A percentile compares a stretch with the other conserved stretches of the same genome.
Evolutionary conservation across 2,113 vertebrate species (phyloP).

Genomic region (Peucedramus taeniatus): DNA sequence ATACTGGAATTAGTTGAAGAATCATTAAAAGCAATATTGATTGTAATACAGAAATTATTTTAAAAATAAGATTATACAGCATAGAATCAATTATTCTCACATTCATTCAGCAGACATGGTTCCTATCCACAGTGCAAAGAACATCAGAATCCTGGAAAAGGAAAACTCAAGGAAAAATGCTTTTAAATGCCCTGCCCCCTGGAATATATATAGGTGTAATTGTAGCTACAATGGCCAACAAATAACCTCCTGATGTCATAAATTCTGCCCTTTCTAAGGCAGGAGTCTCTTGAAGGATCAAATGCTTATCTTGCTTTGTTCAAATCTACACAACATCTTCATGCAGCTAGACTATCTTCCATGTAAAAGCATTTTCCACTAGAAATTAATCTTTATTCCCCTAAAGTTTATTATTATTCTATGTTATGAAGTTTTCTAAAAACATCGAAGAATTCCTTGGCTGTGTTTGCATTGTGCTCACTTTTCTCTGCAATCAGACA

Average conservation of each 20-base stretch:
- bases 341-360: background rate
- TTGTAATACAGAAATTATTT: background rate
- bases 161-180: background rate
- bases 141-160: background rate
- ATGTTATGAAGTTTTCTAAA: background rate
- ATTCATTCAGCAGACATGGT: background rate
- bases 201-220: background rate
- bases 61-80: background rate
- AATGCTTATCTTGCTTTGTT: background rate
- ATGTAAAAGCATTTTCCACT: background rate
- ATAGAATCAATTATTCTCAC: background rate
- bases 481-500: background rate
- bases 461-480: background rate
- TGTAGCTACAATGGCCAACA: background rate
- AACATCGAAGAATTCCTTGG: background rate
- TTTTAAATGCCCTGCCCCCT: background rate
- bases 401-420: background rate
- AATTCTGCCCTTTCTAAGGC: background rate
- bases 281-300: background rate
- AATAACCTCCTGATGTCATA: background rate
- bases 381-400: background rate
- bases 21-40: background rate
- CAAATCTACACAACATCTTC: background rate
- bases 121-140: background rate
- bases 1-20: background rate